These are phyloP conservation scores for Parazoanthus swiftii DNA, from an alignment of 92 coral and sea anemone species.

Conservation along the genomic window DNA sequence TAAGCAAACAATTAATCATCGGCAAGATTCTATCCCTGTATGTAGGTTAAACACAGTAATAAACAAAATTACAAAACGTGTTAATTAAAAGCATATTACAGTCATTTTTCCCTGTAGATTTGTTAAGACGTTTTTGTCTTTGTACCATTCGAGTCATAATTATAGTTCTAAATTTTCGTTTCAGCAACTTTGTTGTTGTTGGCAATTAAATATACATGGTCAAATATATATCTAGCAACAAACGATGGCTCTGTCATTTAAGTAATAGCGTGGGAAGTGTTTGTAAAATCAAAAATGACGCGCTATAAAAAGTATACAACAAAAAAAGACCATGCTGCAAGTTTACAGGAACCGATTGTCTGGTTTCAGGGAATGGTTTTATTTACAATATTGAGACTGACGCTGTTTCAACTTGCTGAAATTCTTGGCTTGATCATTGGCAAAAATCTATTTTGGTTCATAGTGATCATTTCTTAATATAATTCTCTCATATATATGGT, in stretches of 20 bases:
- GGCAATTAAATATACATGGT: neutral
- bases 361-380: neutral
- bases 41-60: neutral
- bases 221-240: neutral
- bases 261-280: neutral
- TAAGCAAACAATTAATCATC: too few species aligned
- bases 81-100: too few species aligned
- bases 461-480: neutral
- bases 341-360: neutral
- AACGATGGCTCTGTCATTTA: neutral
- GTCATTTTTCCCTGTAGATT: too few species aligned
- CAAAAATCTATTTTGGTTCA: neutral
- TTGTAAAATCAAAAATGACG: too few species aligned
- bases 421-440: neutral
- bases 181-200: neutral
- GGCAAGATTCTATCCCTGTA: neutral
- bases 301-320: too few species aligned
- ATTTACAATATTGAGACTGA: neutral
- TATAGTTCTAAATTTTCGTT: neutral
- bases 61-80: neutral
- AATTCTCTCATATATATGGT: neutral
- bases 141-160: neutral
- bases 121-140: neutral
- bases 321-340: neutral
- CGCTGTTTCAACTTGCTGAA: neutral